phyloP scores from a whole-genome alignment of 2,888 invertebrate species.

The Drosophila borborema region DNA sequence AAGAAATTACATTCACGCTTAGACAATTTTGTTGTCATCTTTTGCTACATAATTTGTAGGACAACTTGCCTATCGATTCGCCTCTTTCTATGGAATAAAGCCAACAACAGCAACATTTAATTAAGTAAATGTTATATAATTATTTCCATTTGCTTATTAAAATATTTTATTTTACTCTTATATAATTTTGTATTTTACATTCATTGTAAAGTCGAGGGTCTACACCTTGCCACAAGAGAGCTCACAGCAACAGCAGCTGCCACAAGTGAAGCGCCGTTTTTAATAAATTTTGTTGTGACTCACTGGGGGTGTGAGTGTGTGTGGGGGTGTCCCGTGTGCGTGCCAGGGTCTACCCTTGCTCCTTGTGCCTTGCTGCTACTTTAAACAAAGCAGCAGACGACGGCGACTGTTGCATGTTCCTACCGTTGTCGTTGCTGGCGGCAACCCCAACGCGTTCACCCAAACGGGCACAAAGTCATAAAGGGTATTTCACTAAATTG shows the following conservation, averaged over 20 bases:
- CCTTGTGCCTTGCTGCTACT: conserved; percentile 9
- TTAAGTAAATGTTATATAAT: conserved; percentile 2
- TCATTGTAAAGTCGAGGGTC: conserved; percentile 17
- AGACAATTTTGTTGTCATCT: not conserved
- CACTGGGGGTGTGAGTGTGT: conserved; percentile 22
- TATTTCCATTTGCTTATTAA: conserved; percentile 6
- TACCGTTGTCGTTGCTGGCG: conserved; percentile 6
- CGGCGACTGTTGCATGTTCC: conserved; percentile 58
- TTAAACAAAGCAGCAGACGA: conserved; percentile 38
- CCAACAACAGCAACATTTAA: not conserved
- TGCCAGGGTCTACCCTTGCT: conserved; percentile 37
- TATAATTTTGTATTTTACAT: conserved; percentile 29
- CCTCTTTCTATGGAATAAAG: not conserved
- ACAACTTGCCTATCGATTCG: not conserved
- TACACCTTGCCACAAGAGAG: conserved; percentile 41
- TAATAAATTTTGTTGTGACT: conserved; percentile 54
- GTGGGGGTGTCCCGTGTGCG: conserved; percentile 26
- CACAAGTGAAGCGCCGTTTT: conserved; percentile 38
- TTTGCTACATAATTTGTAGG: not conserved
- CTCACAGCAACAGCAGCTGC: conserved; percentile 18
- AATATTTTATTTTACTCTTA: conserved; percentile 41
- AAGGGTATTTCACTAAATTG: conserved; percentile 53
- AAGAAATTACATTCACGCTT: not conserved
- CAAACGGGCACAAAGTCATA: conserved; percentile 39
- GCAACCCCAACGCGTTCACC: conserved; percentile 34